Percentiles rank a stretch among this genome's conserved stretches.
Evolutionary conservation across 2,797 vertebrate species (phyloP).

Genomic region (Zalophus californianus): DNA sequence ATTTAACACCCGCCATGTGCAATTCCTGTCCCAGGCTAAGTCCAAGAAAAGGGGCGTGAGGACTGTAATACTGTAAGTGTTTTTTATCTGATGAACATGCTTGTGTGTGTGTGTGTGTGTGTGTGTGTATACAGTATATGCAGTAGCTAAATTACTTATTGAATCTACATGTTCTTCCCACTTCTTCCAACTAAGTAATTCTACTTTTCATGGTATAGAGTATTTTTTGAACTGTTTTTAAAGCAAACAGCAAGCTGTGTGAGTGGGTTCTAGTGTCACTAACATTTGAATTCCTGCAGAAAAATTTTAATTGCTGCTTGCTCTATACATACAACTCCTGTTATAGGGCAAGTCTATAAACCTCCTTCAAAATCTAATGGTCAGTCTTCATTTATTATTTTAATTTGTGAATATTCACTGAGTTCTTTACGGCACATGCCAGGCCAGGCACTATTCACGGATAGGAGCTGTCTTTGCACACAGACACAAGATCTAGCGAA

Average conservation of each 20-base stretch:
- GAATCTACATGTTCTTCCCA: neutral
- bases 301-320: neutral
- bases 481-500: neutral
- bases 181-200: neutral
- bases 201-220: neutral
- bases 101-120: neutral
- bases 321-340: neutral
- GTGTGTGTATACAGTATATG: neutral
- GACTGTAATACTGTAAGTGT: neutral
- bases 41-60: neutral
- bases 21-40: slow-evolving; percentile 6
- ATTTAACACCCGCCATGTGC: neutral
- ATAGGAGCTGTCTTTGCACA: neutral
- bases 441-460: neutral
- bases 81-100: neutral
- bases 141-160: neutral
- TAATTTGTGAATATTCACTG: neutral
- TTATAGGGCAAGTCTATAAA: neutral
- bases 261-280: neutral
- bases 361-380: neutral
- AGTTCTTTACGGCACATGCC: neutral
- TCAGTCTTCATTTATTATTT: neutral
- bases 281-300: neutral
- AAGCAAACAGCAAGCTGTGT: neutral
- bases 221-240: neutral